These are phyloP conservation scores for Amaurobius ferox DNA, from an alignment of 2,888 invertebrate genomes.

Conservation along the genomic window DNA sequence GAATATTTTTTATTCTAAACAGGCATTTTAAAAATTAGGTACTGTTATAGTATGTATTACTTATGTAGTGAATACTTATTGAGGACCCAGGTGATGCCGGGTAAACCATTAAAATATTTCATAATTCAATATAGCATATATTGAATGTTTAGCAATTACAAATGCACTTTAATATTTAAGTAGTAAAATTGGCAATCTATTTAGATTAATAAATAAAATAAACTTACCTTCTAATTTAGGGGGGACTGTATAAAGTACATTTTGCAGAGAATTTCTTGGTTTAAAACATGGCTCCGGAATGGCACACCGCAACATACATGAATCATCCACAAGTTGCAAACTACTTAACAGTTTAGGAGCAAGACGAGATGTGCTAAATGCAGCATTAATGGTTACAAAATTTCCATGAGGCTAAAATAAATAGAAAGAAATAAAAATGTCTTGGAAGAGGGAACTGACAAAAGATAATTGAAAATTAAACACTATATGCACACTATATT, in stretches of 20 bases:
- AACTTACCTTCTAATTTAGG: background rate
- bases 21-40: too few species aligned
- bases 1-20: too few species aligned
- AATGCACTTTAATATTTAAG: too few species aligned
- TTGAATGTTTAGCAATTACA: too few species aligned
- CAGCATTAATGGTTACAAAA: conserved; percentile 29
- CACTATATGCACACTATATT: background rate
- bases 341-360: conserved; percentile 19
- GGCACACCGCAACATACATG: conserved; percentile 7
- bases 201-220: background rate
- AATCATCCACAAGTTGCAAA: conserved; percentile 25
- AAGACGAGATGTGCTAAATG: conserved; percentile 16
- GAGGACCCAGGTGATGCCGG: too few species aligned
- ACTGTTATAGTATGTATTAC: too few species aligned
- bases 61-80: too few species aligned
- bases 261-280: background rate
- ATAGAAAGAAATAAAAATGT: too few species aligned
- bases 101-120: too few species aligned
- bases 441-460: too few species aligned
- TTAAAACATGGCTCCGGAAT: conserved; percentile 15
- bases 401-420: conserved; percentile 30
- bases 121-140: too few species aligned
- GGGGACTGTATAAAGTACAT: background rate
- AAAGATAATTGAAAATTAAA: background rate
- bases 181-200: too few species aligned